Conservation (phyloP, 2,797 vertebrate species). For the Chlorospingus semifuscus region DNA sequence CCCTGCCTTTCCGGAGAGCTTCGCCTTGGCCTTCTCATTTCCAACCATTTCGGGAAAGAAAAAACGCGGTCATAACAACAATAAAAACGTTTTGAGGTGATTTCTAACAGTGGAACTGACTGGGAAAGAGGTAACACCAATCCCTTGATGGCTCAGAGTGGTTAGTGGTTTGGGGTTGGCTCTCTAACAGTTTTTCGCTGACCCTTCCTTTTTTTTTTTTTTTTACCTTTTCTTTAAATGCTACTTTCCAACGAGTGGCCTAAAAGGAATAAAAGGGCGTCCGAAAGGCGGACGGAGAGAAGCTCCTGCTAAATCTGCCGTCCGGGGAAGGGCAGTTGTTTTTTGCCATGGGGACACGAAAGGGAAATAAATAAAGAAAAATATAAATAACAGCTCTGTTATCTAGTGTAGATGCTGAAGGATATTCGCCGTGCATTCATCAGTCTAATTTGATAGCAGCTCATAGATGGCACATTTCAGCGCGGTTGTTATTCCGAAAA, state of each 20-base stretch:
- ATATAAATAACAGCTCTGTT: conserved; percentile 42
- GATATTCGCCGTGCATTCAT: conserved; percentile 37
- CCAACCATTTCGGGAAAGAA: background rate
- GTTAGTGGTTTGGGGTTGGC: background rate
- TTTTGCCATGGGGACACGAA: background rate
- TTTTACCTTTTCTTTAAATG: background rate
- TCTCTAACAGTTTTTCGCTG: background rate
- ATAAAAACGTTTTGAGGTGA: background rate
- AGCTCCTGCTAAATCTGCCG: background rate
- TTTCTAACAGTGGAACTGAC: background rate
- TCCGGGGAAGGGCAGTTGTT: background rate
- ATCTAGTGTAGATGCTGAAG: conserved; percentile 42
- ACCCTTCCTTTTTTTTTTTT: background rate
- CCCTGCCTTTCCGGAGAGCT: background rate
- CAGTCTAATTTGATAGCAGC: conserved; percentile 63
- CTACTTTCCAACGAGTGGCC: background rate
- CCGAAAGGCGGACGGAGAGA: background rate
- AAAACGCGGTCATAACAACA: background rate
- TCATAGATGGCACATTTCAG: conserved; percentile 68
- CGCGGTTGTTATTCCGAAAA: conserved; percentile 72
- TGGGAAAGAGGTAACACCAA: background rate
- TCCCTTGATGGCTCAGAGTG: background rate
- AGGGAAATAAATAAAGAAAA: conserved; percentile 32
- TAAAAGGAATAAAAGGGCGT: background rate
- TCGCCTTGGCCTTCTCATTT: background rate